phyloP scores from a whole-genome alignment of 2,888 invertebrate genomes.

The Ennomos quercinarius region DNA sequence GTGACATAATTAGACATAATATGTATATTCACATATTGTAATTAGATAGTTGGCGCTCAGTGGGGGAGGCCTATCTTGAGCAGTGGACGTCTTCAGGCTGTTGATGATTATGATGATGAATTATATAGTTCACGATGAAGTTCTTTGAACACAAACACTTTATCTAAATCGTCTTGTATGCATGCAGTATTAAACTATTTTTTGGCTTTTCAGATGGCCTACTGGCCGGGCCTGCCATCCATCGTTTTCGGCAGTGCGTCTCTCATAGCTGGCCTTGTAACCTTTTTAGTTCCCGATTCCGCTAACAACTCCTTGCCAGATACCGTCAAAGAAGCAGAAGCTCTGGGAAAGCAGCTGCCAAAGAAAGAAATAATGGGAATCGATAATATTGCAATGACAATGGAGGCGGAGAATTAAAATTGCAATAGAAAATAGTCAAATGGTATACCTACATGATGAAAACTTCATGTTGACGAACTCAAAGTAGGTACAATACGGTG shows the following conservation, averaged over 20 bases:
- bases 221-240: conserved; percentile 69
- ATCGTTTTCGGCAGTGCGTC: conserved; percentile 63
- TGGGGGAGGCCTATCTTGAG: too few species aligned
- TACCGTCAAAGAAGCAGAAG: conserved; percentile 69
- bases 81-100: too few species aligned
- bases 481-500: too few species aligned
- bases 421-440: too few species aligned
- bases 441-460: too few species aligned
- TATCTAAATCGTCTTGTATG: neutral
- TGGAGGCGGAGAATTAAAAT: conserved; percentile 5
- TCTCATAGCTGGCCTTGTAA: conserved; percentile 61
- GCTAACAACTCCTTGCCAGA: conserved; percentile 64
- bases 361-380: conserved; percentile 17
- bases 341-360: conserved; percentile 50
- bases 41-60: too few species aligned
- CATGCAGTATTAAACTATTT: neutral
- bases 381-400: conserved; percentile 34
- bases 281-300: conserved; percentile 67
- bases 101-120: too few species aligned
- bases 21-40: too few species aligned
- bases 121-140: too few species aligned
- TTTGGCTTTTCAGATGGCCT: conserved; percentile 57
- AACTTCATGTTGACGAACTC: too few species aligned
- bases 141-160: neutral
- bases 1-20: too few species aligned